Evolutionary conservation across 2,888 invertebrate species (phyloP), one percentile per base, ranked within the genome.

Genomic region (Mellilla xanthometata): DNA sequence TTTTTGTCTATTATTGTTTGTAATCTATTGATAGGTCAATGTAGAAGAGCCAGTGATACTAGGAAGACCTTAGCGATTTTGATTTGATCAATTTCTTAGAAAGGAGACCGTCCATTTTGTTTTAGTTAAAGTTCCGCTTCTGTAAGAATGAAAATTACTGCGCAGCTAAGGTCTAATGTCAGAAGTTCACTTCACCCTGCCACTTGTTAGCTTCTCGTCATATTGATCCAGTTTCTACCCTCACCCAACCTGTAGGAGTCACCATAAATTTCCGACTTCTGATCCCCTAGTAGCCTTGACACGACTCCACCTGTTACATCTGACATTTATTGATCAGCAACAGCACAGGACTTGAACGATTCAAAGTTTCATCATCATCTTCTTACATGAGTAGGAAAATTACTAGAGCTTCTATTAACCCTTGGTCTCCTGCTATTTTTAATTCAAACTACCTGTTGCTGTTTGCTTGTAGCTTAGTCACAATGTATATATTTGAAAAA

Each of bases 31-130:
- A n/a, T n/a, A n/a, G n/a, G n/a, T n/a, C n/a, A n/a, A n/a, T n/a
- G n/a, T n/a, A n/a, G n/a, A n/a, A n/a, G n/a, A n/a, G 15, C 23
- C 26, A 8, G 24, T 6, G 9, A 19, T 44, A 35, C 39, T 29
- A 39, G 13, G 49, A 49, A 52, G 28, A 35, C 44, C 28, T 39
- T 44, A 47, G 30, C n/a, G 15, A 3, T 11, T 12, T 4, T 26
- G 39, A 39, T 42, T 47, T 12, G 33, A 47, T 43, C 28, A 32
- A 32, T 5, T 47, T 53, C 27, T 39, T 29, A 29, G 43, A 44
- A 50, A 5, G 4, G 15, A 19, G 6, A 19, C 15, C 15, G 15
- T 6, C 4, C 6, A 6, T 19, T 19, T 19, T 19, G 15, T 3
- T 19, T 6, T 5, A 19, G 1, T 19, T 19, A 5, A 19, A 6